Evolutionary conservation across 2,797 vertebrate species (phyloP).

Genomic region (Spinus olivaceus): DNA sequence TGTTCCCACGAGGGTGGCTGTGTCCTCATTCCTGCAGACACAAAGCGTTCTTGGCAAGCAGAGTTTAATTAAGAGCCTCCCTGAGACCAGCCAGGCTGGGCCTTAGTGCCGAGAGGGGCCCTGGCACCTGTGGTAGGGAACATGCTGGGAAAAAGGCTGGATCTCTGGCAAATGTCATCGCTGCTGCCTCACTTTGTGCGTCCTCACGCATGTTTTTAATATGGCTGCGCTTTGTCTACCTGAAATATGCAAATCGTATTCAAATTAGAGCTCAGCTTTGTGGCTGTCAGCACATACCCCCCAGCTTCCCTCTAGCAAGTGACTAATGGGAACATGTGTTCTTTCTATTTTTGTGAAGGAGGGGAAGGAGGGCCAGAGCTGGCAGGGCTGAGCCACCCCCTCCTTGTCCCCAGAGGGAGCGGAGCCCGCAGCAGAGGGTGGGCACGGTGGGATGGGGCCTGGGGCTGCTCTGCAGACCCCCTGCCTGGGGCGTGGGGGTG

Average conservation of each 20-base stretch:
- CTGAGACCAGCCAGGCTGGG: conserved; percentile 42
- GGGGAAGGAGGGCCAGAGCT: conserved; percentile 25
- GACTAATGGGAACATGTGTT: conserved; percentile 80
- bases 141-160: neutral
- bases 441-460: neutral
- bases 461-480: neutral
- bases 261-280: conserved; percentile 61
- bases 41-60: conserved; percentile 55
- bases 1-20: neutral
- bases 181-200: neutral
- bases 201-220: neutral
- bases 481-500: neutral
- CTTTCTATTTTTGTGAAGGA: conserved; percentile 67
- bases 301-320: conserved; percentile 75
- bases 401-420: neutral
- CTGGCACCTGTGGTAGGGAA: conserved; percentile 10
- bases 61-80: conserved; percentile 70
- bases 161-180: conserved; percentile 12
- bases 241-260: conserved; percentile 78
- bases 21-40: neutral
- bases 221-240: conserved; percentile 58
- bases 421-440: neutral
- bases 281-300: conserved; percentile 71
- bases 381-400: neutral
- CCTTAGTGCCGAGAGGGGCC: neutral